Evolutionary conservation across 2,113 vertebrate genomes (phyloP).

Genomic region (Megaptera novaeangliae): DNA sequence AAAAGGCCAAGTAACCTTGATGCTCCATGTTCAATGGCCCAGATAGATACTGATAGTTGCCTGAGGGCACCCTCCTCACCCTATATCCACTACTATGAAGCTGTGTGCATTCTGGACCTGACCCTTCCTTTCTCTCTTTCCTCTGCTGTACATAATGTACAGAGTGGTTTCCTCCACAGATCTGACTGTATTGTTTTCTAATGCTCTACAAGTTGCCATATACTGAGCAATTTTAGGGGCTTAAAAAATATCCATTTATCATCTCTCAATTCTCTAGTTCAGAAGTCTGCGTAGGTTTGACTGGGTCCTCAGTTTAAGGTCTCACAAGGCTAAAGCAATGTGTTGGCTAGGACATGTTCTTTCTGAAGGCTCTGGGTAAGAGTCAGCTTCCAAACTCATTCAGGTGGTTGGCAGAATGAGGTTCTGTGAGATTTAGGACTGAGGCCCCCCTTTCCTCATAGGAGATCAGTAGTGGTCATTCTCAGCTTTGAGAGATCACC

Average conservation of each 20-base stretch:
- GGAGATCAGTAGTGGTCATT: not conserved
- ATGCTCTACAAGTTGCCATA: not conserved
- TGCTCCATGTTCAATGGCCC: not conserved
- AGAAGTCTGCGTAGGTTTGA: not conserved
- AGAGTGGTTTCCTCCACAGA: not conserved
- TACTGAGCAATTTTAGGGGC: not conserved
- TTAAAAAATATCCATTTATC: not conserved
- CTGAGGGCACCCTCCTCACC: rapidly evolving
- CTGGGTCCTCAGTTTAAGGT: not conserved
- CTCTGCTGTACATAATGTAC: not conserved
- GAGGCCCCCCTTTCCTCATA: not conserved
- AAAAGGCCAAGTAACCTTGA: not conserved
- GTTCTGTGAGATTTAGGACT: not conserved
- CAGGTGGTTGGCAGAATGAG: not conserved
- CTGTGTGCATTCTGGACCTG: not conserved
- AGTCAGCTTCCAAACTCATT: not conserved
- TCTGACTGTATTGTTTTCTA: not conserved
- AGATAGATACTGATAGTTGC: not conserved
- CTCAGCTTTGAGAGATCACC: not conserved
- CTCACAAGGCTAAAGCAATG: not conserved
- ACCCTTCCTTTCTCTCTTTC: not conserved
- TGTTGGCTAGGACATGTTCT: not conserved
- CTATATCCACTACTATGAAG: not conserved
- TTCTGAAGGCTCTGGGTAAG: not conserved
- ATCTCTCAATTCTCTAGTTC: not conserved